Evolutionary conservation across 2,113 vertebrate species (phyloP).

Genomic region (Heterochromis multidens): DNA sequence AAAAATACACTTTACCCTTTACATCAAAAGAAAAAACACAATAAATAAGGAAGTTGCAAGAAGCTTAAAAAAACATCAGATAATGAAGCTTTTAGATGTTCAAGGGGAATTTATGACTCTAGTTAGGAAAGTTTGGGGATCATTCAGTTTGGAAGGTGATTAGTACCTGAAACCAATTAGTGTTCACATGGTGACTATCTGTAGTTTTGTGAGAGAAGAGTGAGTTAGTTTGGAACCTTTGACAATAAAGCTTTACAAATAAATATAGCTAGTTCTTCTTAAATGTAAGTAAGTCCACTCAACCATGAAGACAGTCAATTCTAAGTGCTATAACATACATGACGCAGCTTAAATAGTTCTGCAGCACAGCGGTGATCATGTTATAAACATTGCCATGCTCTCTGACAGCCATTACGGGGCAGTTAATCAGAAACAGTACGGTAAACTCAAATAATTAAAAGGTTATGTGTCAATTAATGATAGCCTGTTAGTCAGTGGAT

Average conservation of each 20-base stretch:
- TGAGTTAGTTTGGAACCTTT: background rate
- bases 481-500: background rate
- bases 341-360: background rate
- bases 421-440: background rate
- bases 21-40: background rate
- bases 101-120: background rate
- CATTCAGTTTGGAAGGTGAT: background rate
- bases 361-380: background rate
- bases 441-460: background rate
- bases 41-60: too few species aligned
- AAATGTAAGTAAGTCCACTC: background rate
- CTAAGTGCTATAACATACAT: background rate
- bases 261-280: background rate
- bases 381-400: background rate
- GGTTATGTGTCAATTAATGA: background rate
- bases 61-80: background rate
- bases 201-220: background rate
- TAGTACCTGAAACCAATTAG: background rate
- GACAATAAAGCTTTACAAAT: background rate
- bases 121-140: background rate
- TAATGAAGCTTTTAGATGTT: background rate
- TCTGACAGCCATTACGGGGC: slow-evolving; percentile 10
- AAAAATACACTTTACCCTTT: background rate
- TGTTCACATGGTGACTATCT: background rate
- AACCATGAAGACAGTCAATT: background rate